A percentile compares a stretch with the other conserved stretches of the same genome.
Evolutionary conservation across 2,797 vertebrate species (phyloP).

Genomic region (Chanos chanos): DNA sequence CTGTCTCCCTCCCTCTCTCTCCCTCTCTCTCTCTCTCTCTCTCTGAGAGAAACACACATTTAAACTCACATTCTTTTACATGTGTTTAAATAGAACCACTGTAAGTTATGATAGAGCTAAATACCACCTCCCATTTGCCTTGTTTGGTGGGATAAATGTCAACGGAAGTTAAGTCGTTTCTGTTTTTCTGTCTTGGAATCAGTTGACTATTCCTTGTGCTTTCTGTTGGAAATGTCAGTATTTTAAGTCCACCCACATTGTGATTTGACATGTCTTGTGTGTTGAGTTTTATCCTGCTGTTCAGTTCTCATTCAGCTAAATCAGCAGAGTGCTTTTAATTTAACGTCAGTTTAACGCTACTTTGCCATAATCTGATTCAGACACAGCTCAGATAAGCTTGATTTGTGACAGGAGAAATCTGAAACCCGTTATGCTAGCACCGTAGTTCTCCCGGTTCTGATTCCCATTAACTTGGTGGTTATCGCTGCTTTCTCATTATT

Average conservation of each 20-base stretch:
- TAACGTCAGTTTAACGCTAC: constrained; percentile 5
- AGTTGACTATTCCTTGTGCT: not conserved
- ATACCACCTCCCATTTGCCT: not conserved
- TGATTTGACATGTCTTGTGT: not conserved
- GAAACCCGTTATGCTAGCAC: too few species aligned
- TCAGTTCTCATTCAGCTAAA: constrained; percentile 9
- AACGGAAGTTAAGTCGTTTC: not conserved
- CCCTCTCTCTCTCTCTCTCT: not conserved
- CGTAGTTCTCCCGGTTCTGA: too few species aligned
- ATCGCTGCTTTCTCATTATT: too few species aligned
- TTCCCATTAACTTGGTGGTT: too few species aligned
- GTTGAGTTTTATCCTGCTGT: not conserved
- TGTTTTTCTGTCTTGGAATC: not conserved
- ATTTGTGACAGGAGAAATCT: too few species aligned
- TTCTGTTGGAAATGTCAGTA: not conserved
- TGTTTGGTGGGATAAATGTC: too few species aligned
- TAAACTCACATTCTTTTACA: too few species aligned
- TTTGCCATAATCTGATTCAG: not conserved
- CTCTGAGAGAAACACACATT: too few species aligned
- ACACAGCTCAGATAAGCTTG: not conserved
- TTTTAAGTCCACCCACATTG: not conserved
- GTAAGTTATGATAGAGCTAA: not conserved
- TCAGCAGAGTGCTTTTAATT: too few species aligned
- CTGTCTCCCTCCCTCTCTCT: not conserved
- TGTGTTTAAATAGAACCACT: too few species aligned